A percentile compares a stretch with the other conserved stretches of the same genome.
Evolutionary conservation across 2,113 vertebrate species (phyloP).

Genomic region (Cardinalis cardinalis): DNA sequence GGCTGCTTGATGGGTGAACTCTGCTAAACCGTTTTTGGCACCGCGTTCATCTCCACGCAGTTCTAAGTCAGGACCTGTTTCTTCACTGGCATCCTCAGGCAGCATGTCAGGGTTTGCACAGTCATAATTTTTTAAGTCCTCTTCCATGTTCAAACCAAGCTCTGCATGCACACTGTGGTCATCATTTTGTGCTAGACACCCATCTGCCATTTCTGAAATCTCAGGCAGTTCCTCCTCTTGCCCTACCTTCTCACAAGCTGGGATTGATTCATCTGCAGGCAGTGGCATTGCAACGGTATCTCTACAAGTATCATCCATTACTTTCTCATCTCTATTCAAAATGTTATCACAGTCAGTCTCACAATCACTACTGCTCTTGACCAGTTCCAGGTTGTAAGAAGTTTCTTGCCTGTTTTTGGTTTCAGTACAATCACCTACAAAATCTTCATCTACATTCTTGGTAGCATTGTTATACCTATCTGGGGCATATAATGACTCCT

Average conservation of each 20-base stretch:
- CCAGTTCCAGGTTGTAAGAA: neutral
- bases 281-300: neutral
- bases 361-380: neutral
- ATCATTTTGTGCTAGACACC: constrained; percentile 17
- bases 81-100: neutral
- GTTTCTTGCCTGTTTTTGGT: constrained; percentile 3
- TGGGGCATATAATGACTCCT: neutral
- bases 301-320: neutral
- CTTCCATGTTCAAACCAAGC: neutral
- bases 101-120: neutral
- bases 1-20: neutral
- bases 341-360: neutral
- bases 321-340: constrained; percentile 3
- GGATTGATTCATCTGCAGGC: neutral
- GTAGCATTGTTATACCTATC: neutral
- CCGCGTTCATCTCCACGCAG: neutral
- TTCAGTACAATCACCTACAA: neutral
- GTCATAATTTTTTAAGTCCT: neutral
- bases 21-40: neutral
- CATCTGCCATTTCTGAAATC: constrained; percentile 8
- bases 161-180: neutral
- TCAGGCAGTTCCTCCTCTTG: neutral
- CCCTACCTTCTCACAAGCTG: neutral
- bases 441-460: neutral
- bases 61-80: neutral